Evolutionary conservation across 2,888 invertebrate species (phyloP), one percentile per base, ranked within the genome.

Genomic region (Baronia brevicornis): DNA sequence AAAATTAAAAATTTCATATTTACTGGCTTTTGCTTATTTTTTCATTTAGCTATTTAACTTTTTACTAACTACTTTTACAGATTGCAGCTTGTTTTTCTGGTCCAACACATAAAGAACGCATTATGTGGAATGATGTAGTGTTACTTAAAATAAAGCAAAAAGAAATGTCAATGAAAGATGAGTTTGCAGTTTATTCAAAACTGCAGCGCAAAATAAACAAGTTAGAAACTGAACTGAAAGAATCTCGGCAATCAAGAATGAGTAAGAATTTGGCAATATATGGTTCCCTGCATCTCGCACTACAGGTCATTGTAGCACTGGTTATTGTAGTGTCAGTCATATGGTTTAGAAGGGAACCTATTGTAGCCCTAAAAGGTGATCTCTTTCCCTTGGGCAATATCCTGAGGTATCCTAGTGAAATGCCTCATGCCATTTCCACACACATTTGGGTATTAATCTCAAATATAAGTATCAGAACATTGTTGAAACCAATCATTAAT

Each of bases 121-220:
- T 55, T 13, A 42, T 85, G 10, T 67, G 78, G 53, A 46, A 54
- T 3, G 68, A 85, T 52, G 67, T 85, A 19, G 25, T 61, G 17
- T 60, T 64, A 43, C 60, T 87, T 2, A 85, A 80, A 53, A 48
- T 51, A 1, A 74, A 85, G 43, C 88, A 88, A 47, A 70, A 73
- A 31, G 43, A 52, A 4, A 60, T 87, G 36, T 86, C 84, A 4
- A 86, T 88, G 71, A 86, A 86, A 38, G 87, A 88, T 43, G 80
- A 87, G 43, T 89, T 89, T 64, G 87, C 87, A 3, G 80, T 85
- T 17, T 86, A 85, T 54, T 86, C 88, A 1, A 88, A 86, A 58
- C 41, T 88, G 17, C 88, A 88, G 53, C 66, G 88, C 22, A 85
- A 73, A 60, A 86, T 89, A 10, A 86, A 84, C 43, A 77, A 66